Evolutionary conservation across 2,888 invertebrate genomes (phyloP).

Genomic region (Brenthis hecate): DNA sequence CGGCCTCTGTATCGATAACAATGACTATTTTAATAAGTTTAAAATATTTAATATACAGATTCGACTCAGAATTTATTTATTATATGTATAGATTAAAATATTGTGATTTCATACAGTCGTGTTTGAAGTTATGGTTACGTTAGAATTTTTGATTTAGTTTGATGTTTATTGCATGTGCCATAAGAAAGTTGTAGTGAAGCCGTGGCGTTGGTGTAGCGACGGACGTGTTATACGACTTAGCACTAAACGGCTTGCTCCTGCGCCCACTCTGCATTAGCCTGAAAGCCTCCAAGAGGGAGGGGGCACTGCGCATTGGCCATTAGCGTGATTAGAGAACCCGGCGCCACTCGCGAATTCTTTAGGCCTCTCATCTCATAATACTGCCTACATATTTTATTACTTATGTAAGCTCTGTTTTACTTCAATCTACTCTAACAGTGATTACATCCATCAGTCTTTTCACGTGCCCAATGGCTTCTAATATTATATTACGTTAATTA

Average conservation of each 20-base stretch:
- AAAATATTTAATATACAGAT: no score
- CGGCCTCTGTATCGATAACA: no score
- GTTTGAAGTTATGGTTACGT: no score
- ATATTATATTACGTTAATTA: constrained; percentile 23
- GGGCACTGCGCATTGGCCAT: constrained; percentile 79
- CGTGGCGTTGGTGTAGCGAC: constrained; percentile 49
- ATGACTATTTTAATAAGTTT: no score
- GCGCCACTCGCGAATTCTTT: constrained; percentile 75
- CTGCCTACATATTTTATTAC: constrained; percentile 81
- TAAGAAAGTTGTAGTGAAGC: constrained; percentile 44
- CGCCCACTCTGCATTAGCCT: constrained; percentile 58
- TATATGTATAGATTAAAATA: no score
- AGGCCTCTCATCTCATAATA: constrained; percentile 80
- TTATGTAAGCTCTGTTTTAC: constrained; percentile 78
- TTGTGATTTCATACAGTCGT: no score
- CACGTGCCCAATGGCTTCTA: constrained; percentile 41
- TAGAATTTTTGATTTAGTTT: no score
- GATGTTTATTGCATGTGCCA: background rate
- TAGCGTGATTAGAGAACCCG: constrained; percentile 80
- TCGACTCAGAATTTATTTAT: no score
- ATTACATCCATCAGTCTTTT: constrained; percentile 56
- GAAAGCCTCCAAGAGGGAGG: constrained; percentile 66
- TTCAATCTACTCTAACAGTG: constrained; percentile 64
- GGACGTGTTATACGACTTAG: constrained; percentile 65
- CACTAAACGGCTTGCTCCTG: constrained; percentile 40